These are phyloP conservation scores for Tethea ocularis DNA, from an alignment of 2,888 invertebrate species.

Conservation along the genomic window DNA sequence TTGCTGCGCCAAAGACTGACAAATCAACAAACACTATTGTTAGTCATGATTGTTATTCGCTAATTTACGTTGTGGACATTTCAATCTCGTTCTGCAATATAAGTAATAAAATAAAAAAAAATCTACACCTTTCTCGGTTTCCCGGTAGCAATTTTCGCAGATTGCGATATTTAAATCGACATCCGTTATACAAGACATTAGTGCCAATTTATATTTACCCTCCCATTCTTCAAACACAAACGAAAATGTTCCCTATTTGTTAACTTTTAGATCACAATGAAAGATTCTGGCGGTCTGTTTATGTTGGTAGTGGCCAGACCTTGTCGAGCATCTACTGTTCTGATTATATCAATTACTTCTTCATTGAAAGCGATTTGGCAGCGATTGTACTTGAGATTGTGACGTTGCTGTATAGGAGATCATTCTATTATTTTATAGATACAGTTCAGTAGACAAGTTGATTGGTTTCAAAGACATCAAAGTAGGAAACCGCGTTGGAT, in stretches of 20 bases:
- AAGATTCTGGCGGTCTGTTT: slow-evolving; percentile 11
- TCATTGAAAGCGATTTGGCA: slow-evolving; percentile 51
- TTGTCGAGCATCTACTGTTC: slow-evolving; percentile 51
- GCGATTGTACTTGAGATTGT: slow-evolving; percentile 19
- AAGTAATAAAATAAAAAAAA: slow-evolving; percentile 15
- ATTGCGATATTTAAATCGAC: slow-evolving; percentile 46
- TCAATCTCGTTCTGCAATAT: neutral
- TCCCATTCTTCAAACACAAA: neutral
- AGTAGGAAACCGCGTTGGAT: slow-evolving; percentile 25
- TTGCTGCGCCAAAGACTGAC: too few species aligned
- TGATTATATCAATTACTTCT: slow-evolving; percentile 63
- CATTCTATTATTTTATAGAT: slow-evolving; percentile 35
- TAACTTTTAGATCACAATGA: neutral
- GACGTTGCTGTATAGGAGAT: slow-evolving; percentile 20
- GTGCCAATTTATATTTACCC: slow-evolving; percentile 22
- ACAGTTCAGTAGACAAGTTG: slow-evolving; percentile 12
- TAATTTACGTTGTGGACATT: too few species aligned
- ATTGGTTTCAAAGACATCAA: slow-evolving; percentile 15
- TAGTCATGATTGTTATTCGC: too few species aligned
- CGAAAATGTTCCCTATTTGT: slow-evolving; percentile 10
- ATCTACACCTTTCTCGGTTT: slow-evolving; percentile 39
- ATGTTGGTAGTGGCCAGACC: slow-evolving; percentile 28
- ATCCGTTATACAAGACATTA: slow-evolving; percentile 35
- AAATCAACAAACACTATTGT: too few species aligned
- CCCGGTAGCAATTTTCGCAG: slow-evolving; percentile 57